A percentile compares a stretch with the other conserved stretches of the same genome.
Conservation (phyloP, 1,140 invertebrate species). For the Epicauta chinensis region DNA sequence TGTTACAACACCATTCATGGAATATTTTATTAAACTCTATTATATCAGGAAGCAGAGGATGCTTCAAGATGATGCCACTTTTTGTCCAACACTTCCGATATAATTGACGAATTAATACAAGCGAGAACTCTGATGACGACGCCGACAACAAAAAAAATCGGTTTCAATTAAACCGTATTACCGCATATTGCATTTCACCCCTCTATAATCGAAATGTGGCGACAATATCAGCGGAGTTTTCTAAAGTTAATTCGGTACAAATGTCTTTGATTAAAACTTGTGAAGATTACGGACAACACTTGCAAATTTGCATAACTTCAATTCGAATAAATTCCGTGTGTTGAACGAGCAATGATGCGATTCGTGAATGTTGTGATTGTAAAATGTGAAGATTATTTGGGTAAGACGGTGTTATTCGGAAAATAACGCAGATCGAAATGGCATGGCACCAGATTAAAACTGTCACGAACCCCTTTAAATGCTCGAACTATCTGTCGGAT, state of each 20-base stretch:
- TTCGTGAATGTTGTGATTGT: too few species aligned
- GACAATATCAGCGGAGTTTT: too few species aligned
- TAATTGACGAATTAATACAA: conserved; percentile 10
- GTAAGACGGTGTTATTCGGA: too few species aligned
- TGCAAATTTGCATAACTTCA: conserved; percentile 8
- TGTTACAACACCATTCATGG: conserved; percentile 2
- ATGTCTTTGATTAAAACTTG: conserved; percentile 10
- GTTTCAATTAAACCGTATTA: too few species aligned
- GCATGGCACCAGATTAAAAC: conserved; percentile 15
- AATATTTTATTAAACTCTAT: conserved; percentile 11
- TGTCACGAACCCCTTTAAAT: conserved; percentile 9
- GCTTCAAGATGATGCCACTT: conserved; percentile 2
- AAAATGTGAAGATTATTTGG: too few species aligned
- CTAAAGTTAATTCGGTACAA: too few species aligned
- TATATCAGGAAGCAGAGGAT: background rate
- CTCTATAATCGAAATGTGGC: too few species aligned
- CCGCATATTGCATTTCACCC: too few species aligned
- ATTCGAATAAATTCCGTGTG: too few species aligned
- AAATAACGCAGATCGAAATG: background rate
- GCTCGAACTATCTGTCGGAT: conserved; percentile 9
- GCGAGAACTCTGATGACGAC: too few species aligned
- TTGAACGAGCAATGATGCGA: too few species aligned
- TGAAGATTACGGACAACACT: conserved; percentile 3
- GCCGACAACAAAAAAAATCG: too few species aligned
- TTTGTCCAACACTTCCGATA: background rate